A percentile compares a stretch with the other conserved stretches of the same genome.
Evolutionary conservation across 1,140 invertebrate genomes (phyloP).

Genomic region (Euglossa dilemma): DNA sequence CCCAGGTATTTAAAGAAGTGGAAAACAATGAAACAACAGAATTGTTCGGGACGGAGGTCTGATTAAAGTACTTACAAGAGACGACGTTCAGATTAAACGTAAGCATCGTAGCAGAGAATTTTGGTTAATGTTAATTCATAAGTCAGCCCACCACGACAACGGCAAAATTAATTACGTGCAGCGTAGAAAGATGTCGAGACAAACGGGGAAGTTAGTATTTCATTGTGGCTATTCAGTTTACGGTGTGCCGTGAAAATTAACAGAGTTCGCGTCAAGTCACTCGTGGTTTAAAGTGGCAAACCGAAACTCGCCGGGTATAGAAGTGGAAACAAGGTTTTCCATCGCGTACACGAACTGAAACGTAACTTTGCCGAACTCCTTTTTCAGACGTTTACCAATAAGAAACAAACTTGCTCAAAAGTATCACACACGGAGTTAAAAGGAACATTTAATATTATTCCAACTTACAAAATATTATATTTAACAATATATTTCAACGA

Average conservation of each 20-base stretch:
- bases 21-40: not conserved
- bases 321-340: slow-evolving; percentile 21
- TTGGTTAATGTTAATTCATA: slow-evolving; percentile 45
- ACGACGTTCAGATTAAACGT: not conserved
- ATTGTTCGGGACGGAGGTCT: not conserved
- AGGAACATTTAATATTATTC: not conserved
- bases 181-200: slow-evolving; percentile 49
- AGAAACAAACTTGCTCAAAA: not conserved
- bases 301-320: not conserved
- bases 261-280: slow-evolving; percentile 55
- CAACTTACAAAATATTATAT: too few species aligned
- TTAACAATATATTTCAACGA: too few species aligned
- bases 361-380: slow-evolving; percentile 12
- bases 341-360: not conserved
- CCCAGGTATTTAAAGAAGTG: not conserved
- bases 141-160: slow-evolving; percentile 21
- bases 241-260: slow-evolving; percentile 59
- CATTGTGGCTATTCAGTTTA: slow-evolving; percentile 54
- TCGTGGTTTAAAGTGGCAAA: slow-evolving; percentile 9
- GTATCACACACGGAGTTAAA: not conserved
- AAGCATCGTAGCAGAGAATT: not conserved
- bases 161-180: slow-evolving; percentile 54
- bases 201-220: slow-evolving; percentile 32
- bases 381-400: slow-evolving; percentile 2
- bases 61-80: not conserved